Base-by-base conservation (phyloP, 2,797 vertebrate genomes). In the Sus cebifrons region DNA sequence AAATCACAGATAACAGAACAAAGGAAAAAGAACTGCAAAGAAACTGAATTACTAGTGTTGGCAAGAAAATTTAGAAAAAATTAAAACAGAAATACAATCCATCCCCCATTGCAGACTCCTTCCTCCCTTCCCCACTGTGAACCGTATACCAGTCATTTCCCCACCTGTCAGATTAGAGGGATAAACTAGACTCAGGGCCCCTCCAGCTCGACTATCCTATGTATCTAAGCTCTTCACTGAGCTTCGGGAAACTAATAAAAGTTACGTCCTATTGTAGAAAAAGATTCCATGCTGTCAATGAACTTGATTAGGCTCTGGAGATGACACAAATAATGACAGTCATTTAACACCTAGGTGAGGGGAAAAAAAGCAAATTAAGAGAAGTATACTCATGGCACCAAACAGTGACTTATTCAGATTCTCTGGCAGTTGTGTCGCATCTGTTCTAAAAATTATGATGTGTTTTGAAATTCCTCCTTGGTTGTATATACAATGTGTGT, bases 381-480 rank as follows among this genome's bases (percentile, higher is more conserved):
- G 14, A 92, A 58, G 9, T n/a, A 49, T 94, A 87, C 84, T 95
- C 91, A 21, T 13, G 91, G 68, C 49, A 68, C 75, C 75, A 27
- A 87, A 93, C 70, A 78, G 36, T 4, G 79, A 6, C 52, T 93
- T 95, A n/a, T 91, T 97, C 13, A 17, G 29, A 86, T 73, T 86
- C 71, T 82, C 60, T 49, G 70, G 62, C 29, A 86, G 56, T 82
- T 95, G 54, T 73, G 27, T 36, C 58, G 18, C 36, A 18, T 94
- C 91, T 97, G 92, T 84, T 95, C 81, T 84, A 92, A 95, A 96
- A 97, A 83, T 77, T 68, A 89, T 27, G 44, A 75, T 64, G 64
- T 92, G 85, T 95, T 89, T 97, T 96, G 93, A 96, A 92, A 97
- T 96, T 82, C 77, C 78, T 73, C 23, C 65, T 70, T 87, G 70